Evolutionary conservation across 2,797 vertebrate species (phyloP), one percentile per base, ranked within the genome.

Genomic region (Cercopithecus neglectus): DNA sequence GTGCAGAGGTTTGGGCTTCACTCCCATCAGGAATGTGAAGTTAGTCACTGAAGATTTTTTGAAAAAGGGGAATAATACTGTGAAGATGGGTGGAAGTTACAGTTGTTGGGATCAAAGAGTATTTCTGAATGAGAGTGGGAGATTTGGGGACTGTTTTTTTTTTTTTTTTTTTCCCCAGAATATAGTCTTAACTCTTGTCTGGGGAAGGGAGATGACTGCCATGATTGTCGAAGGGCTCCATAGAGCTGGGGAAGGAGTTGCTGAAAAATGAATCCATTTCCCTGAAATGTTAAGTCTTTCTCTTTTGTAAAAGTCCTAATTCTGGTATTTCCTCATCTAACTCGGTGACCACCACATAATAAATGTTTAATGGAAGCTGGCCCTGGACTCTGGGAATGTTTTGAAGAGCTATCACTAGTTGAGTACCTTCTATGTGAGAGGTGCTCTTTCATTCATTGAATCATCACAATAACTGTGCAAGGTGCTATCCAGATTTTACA

Each of bases 21-120:
- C 80, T 96, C 39, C 36, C 21, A 75, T 80, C 24, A 93, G 61
- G 39, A 75, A 78, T 79, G 30, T 57, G 33, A 96, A 95, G 70
- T 90, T 89, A 70, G 59, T 87, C 64, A 87, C 61, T 76, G 46
- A 76, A 8, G 19, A 74, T 74, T 48, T 89, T 95, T 81, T 78
- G 72, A 93, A 82, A 14, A 86, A 59, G 57, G 24, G 14, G 76
- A 89, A 61, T 80, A 75, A 72, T 57, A 48, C 17, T 81, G 14
- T 75, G 70, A 94, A 95, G 67, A 89, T 17, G 72, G 39, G 72
- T 90, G 76, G n/a, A 81, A 91, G 39, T 88, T 64, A 94, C 28
- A 83, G 33, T 67, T 78, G 57, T 8, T 61, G 64, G 19, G n/a
- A 89, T 55, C 53, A 78, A 76, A 92, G 14, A 80, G 57, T 78